These are phyloP conservation scores for Tenthredo livida DNA, from an alignment of 2,888 invertebrate species.

Conservation along the genomic window DNA sequence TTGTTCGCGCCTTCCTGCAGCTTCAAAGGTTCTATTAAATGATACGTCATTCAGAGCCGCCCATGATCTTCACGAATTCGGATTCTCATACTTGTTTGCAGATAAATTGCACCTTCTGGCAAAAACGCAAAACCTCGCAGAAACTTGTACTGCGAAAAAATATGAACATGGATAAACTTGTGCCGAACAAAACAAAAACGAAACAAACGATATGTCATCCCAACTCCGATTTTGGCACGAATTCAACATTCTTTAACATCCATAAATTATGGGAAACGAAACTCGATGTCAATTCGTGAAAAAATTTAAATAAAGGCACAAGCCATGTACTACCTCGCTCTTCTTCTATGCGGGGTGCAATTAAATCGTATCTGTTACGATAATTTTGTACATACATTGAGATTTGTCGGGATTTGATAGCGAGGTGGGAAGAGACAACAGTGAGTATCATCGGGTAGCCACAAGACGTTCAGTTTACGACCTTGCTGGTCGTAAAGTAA, in stretches of 20 bases:
- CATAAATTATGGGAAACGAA: not conserved
- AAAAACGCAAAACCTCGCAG: not conserved
- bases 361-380: slow-evolving; percentile 32
- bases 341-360: not conserved
- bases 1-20: not conserved
- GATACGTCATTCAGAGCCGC: not conserved
- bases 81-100: not conserved
- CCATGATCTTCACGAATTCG: not conserved
- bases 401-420: not conserved
- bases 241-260: not conserved
- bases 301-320: not conserved
- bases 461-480: slow-evolving; percentile 8
- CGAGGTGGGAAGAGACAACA: not conserved
- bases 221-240: not conserved
- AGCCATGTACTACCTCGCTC: not conserved
- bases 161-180: not conserved
- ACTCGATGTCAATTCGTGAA: not conserved
- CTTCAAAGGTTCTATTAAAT: not conserved
- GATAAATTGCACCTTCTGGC: not conserved
- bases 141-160: not conserved
- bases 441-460: slow-evolving; percentile 16
- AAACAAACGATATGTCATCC: not conserved
- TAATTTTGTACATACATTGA: slow-evolving; percentile 23
- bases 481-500: slow-evolving; percentile 45
- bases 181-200: not conserved